A percentile compares a stretch with the other conserved stretches of the same genome.
phyloP scores from a whole-genome alignment of 2,797 vertebrate species.

The Neoniphon sammara region DNA sequence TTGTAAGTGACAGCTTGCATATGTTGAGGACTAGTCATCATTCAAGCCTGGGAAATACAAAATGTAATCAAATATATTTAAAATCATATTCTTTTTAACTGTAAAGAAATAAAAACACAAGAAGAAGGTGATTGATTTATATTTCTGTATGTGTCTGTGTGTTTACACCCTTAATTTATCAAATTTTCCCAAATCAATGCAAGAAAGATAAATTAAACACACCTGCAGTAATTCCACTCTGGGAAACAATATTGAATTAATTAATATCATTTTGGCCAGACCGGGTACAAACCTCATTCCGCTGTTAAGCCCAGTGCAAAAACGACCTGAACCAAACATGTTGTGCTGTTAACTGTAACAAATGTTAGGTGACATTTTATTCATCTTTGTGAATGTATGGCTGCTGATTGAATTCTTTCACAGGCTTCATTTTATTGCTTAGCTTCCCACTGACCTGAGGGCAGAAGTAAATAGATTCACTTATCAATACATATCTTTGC shows the following conservation, averaged over 20 bases:
- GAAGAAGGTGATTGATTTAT: no score
- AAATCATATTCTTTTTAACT: neutral
- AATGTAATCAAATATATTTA: no score
- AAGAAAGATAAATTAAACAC: neutral
- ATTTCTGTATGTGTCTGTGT: neutral
- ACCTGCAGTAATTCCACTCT: neutral
- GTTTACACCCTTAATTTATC: no score
- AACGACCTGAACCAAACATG: neutral
- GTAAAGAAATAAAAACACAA: neutral
- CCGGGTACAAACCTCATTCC: neutral
- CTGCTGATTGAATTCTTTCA: conserved; percentile 52
- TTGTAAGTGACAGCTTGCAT: no score
- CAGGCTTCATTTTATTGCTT: conserved; percentile 35
- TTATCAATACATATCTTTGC: conserved; percentile 59
- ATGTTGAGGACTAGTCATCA: no score
- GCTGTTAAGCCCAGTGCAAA: no score
- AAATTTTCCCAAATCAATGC: neutral
- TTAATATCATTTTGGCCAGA: neutral
- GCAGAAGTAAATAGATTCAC: conserved; percentile 43
- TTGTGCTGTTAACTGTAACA: neutral
- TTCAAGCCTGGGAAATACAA: neutral
- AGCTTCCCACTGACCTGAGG: conserved; percentile 13
- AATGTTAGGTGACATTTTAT: conserved; percentile 9
- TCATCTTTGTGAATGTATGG: conserved; percentile 25
- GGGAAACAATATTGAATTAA: neutral